Evolutionary conservation across 2,797 vertebrate species (phyloP).

Genomic region (Alauda arvensis): DNA sequence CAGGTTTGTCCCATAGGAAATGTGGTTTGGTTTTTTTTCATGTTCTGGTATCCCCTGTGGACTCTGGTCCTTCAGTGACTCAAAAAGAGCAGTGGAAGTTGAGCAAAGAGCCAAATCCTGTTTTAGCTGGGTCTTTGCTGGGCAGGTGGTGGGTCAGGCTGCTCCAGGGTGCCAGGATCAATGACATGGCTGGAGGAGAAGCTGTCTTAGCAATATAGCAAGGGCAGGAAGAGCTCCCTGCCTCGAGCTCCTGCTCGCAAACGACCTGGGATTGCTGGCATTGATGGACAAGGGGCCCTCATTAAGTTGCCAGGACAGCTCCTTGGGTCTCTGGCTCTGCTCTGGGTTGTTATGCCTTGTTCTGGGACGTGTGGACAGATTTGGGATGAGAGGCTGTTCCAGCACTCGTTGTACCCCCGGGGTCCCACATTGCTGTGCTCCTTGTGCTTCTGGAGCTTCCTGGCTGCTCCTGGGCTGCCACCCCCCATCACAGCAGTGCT

Average conservation of each 20-base stretch:
- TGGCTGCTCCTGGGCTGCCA: background rate
- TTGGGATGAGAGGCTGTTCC: background rate
- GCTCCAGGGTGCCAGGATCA: background rate
- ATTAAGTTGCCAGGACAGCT: constrained; percentile 8
- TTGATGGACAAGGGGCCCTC: constrained; percentile 22
- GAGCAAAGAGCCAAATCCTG: background rate
- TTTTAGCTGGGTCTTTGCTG: background rate
- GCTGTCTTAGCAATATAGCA: background rate
- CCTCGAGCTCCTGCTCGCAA: background rate
- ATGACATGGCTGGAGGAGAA: background rate
- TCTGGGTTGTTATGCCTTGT: constrained; percentile 5
- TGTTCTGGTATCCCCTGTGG: background rate
- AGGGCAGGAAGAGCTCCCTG: background rate
- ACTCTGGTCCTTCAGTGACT: background rate
- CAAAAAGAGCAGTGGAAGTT: background rate
- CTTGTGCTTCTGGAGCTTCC: background rate
- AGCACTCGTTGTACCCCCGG: background rate
- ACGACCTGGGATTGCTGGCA: background rate
- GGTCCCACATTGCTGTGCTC: background rate
- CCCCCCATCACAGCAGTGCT: background rate
- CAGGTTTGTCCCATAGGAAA: background rate
- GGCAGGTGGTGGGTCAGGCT: background rate
- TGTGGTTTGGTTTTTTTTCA: background rate
- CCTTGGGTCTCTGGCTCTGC: background rate
- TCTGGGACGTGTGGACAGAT: background rate